phyloP scores from a whole-genome alignment of 64 coral and sea anemone genomes.

The Porites lutea region DNA sequence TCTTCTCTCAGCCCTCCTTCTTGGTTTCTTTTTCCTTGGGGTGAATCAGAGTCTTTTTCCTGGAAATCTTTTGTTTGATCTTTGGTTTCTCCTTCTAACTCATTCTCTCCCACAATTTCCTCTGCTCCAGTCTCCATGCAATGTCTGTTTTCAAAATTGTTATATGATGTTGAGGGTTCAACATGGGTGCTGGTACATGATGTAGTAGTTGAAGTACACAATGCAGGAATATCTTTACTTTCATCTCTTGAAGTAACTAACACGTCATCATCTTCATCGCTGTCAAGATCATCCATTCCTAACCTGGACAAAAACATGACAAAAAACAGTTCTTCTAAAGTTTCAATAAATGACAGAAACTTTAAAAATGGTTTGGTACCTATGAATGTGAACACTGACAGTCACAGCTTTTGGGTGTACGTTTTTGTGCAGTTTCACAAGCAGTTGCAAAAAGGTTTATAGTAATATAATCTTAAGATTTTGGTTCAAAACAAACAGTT shows the following conservation, averaged over 20 bases:
- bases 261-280: constrained; percentile 28
- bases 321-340: neutral
- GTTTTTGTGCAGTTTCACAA: too few species aligned
- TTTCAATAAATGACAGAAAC: too few species aligned
- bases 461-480: too few species aligned
- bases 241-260: neutral
- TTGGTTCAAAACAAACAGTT: too few species aligned
- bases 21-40: neutral
- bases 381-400: too few species aligned
- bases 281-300: constrained; percentile 56
- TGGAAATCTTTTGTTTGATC: constrained; percentile 1
- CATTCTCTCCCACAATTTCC: neutral
- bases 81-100: neutral
- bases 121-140: neutral
- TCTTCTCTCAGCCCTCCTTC: neutral
- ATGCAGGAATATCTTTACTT: neutral
- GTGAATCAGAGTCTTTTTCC: neutral
- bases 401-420: too few species aligned
- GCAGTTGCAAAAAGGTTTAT: too few species aligned
- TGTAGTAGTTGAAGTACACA: constrained; percentile 19
- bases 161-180: neutral
- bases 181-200: constrained; percentile 8
- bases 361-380: too few species aligned
- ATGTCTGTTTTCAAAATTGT: neutral
- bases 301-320: constrained; percentile 10